Conservation (phyloP, 2,888 invertebrate species). For the Acrobeloides nanus region DNA sequence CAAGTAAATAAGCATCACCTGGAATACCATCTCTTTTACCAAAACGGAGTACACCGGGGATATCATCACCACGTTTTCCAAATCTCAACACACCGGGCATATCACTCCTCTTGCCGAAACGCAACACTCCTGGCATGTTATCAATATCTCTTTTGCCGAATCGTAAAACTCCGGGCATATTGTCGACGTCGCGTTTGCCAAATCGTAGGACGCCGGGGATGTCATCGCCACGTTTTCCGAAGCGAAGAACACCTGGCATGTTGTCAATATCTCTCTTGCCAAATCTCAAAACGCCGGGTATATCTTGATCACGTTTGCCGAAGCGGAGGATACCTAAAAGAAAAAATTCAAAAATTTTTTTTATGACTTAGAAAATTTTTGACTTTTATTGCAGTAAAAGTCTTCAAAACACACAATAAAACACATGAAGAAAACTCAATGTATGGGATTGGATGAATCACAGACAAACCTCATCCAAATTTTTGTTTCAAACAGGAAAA, state of each 20-base stretch:
- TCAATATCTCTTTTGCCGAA: conserved; percentile 21
- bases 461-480: too few relatives aligned
- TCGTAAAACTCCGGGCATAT: conserved; percentile 25
- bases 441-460: too few relatives aligned
- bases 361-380: too few relatives aligned
- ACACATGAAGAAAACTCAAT: too few relatives aligned
- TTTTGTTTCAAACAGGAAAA: too few relatives aligned
- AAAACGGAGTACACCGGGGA: conserved; percentile 31
- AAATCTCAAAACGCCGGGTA: conserved; percentile 25
- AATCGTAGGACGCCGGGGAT: conserved; percentile 26
- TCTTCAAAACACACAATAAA: too few relatives aligned
- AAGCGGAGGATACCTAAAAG: conserved; percentile 21
- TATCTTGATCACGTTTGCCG: conserved; percentile 19
- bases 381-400: too few relatives aligned
- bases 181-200: conserved; percentile 19
- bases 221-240: conserved; percentile 21
- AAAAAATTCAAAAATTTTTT: too few relatives aligned
- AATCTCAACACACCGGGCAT: conserved; percentile 22
- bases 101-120: conserved; percentile 18
- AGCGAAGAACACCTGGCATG: conserved; percentile 20
- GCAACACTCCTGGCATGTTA: conserved; percentile 22
- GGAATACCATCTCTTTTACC: conserved; percentile 14
- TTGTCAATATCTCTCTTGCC: conserved; percentile 19
- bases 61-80: conserved; percentile 21
- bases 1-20: not conserved